phyloP scores from a whole-genome alignment of 2,797 vertebrate genomes.

The Phrynocephalus vlangalii region DNA sequence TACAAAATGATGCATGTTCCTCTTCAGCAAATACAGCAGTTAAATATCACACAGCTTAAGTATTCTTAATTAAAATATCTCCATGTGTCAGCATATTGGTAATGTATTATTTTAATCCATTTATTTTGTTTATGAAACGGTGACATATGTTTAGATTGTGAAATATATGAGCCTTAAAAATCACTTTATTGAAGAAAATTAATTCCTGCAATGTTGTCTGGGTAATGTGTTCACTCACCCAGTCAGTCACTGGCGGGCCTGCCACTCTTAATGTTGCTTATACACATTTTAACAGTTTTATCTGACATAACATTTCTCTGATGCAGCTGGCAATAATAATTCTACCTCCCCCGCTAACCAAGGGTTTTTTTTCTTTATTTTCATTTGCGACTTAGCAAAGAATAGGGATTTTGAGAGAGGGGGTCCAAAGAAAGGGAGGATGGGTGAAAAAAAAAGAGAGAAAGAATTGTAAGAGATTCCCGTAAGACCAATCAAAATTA shows the following conservation, averaged over 20 bases:
- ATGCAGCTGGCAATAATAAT: constrained; percentile 67
- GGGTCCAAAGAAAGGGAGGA: neutral
- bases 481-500: constrained; percentile 90
- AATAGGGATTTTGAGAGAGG: constrained; percentile 53
- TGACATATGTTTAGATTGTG: constrained; percentile 93
- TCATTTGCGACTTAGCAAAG: constrained; percentile 47
- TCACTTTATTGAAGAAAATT: constrained; percentile 97
- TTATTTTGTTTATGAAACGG: constrained; percentile 91
- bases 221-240: constrained; percentile 92
- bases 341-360: constrained; percentile 62
- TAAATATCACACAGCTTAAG: constrained; percentile 82
- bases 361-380: constrained; percentile 52
- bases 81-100: constrained; percentile 91
- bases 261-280: constrained; percentile 94
- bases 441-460: constrained; percentile 32
- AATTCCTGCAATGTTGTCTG: constrained; percentile 92
- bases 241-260: constrained; percentile 84
- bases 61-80: constrained; percentile 96
- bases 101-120: constrained; percentile 98
- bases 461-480: constrained; percentile 80
- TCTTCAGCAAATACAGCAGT: constrained; percentile 81
- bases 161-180: constrained; percentile 98
- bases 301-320: constrained; percentile 86
- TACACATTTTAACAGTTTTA: constrained; percentile 86
- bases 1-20: constrained; percentile 81